A percentile compares a stretch with the other conserved stretches of the same genome.
These are phyloP conservation scores for Ptychadena robeensis DNA, from an alignment of 2,797 vertebrate genomes.

Conservation along the genomic window DNA sequence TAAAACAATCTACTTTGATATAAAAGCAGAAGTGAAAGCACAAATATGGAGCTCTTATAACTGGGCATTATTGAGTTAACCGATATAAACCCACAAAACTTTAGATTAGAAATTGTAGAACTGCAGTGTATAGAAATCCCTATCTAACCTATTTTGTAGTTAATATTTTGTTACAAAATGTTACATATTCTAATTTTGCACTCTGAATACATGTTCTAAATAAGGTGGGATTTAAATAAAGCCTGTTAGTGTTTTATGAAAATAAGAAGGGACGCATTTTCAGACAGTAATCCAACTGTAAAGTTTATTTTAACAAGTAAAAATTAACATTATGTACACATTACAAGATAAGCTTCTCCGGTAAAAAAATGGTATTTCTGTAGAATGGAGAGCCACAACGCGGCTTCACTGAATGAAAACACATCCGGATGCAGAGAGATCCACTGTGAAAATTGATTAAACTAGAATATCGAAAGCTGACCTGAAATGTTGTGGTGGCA, in stretches of 20 bases:
- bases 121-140: not conserved
- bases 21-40: no score
- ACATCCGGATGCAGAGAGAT: not conserved
- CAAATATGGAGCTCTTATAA: no score
- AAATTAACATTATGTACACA: conserved; percentile 58
- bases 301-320: conserved; percentile 58
- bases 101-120: not conserved
- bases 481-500: not conserved
- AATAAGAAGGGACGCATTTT: not conserved
- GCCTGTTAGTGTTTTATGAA: not conserved
- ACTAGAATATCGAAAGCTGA: not conserved
- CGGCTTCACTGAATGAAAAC: not conserved
- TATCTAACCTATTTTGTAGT: not conserved
- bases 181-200: not conserved
- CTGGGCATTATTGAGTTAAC: no score
- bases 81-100: not conserved
- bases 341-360: conserved; percentile 12
- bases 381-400: not conserved
- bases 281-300: not conserved
- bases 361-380: not conserved
- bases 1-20: no score
- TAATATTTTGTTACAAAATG: not conserved
- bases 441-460: not conserved
- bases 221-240: not conserved
- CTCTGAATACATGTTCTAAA: not conserved